Evolutionary conservation across 2,797 vertebrate species (phyloP).

Genomic region (Leptoclinus maculatus): DNA sequence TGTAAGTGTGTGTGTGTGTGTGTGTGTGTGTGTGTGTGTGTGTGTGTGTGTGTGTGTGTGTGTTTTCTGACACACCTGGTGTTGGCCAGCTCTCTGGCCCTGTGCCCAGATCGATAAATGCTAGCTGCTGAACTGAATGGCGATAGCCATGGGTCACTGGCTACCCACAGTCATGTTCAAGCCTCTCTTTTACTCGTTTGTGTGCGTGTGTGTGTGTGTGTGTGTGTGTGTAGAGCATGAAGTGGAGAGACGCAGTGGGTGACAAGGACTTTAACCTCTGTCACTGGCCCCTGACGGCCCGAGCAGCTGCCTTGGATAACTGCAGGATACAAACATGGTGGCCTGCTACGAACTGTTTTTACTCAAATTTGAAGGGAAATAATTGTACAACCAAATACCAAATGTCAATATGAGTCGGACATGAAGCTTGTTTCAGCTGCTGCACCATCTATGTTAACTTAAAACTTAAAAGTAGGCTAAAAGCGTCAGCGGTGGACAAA

Average conservation of each 20-base stretch:
- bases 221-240: constrained; percentile 29
- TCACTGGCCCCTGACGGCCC: constrained; percentile 55
- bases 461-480: background rate
- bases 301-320: constrained; percentile 36
- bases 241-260: constrained; percentile 47
- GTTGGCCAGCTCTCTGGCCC: constrained; percentile 44
- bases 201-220: constrained; percentile 23
- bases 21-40: constrained; percentile 5
- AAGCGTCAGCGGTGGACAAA: constrained; percentile 37
- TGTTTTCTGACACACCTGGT: constrained; percentile 42
- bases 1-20: constrained; percentile 4
- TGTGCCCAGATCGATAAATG: constrained; percentile 55
- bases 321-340: constrained; percentile 22
- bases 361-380: background rate
- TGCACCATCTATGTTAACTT: background rate
- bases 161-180: constrained; percentile 47
- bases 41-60: background rate
- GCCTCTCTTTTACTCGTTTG: constrained; percentile 11
- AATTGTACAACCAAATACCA: background rate
- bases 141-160: constrained; percentile 50
- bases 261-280: constrained; percentile 76
- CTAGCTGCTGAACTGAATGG: constrained; percentile 51
- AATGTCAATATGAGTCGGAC: background rate
- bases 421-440: background rate
- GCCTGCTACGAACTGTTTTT: constrained; percentile 1